These are phyloP conservation scores for Oscheius sp. DNA, from an alignment of 2,888 invertebrate genomes.

Conservation along the genomic window DNA sequence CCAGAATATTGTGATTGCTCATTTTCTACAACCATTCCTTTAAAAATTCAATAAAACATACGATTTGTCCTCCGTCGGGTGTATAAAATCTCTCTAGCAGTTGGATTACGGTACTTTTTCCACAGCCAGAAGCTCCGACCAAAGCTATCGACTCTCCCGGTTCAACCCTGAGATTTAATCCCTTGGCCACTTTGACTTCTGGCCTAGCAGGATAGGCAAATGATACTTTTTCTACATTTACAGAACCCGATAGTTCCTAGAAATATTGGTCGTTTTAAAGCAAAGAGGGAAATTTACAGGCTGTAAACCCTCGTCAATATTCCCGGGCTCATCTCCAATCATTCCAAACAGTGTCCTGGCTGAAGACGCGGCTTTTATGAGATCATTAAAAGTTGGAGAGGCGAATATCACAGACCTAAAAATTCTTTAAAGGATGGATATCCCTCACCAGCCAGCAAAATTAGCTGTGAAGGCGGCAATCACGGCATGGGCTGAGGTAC, in stretches of 20 bases:
- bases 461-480: slow-evolving; percentile 32
- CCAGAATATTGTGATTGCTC: slow-evolving; percentile 45
- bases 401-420: slow-evolving; percentile 37
- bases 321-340: slow-evolving; percentile 10
- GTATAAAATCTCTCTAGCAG: slow-evolving; percentile 74
- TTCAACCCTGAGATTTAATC: slow-evolving; percentile 35
- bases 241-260: slow-evolving; percentile 77
- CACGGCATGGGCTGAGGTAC: slow-evolving; percentile 6
- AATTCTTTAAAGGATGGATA: background rate
- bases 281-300: slow-evolving; percentile 9
- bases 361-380: slow-evolving; percentile 30
- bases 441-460: slow-evolving; percentile 30
- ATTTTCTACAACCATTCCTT: slow-evolving; percentile 44
- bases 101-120: slow-evolving; percentile 74
- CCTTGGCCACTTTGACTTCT: slow-evolving; percentile 27
- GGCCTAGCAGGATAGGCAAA: slow-evolving; percentile 87
- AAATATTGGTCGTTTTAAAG: background rate
- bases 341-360: slow-evolving; percentile 31
- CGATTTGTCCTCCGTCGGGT: slow-evolving; percentile 69
- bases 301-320: slow-evolving; percentile 21
- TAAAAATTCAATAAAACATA: slow-evolving; percentile 38
- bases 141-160: slow-evolving; percentile 68
- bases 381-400: slow-evolving; percentile 34
- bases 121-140: slow-evolving; percentile 75
- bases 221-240: slow-evolving; percentile 81